Conservation (phyloP, 2,113 vertebrate species). For the Glareola pratincola region DNA sequence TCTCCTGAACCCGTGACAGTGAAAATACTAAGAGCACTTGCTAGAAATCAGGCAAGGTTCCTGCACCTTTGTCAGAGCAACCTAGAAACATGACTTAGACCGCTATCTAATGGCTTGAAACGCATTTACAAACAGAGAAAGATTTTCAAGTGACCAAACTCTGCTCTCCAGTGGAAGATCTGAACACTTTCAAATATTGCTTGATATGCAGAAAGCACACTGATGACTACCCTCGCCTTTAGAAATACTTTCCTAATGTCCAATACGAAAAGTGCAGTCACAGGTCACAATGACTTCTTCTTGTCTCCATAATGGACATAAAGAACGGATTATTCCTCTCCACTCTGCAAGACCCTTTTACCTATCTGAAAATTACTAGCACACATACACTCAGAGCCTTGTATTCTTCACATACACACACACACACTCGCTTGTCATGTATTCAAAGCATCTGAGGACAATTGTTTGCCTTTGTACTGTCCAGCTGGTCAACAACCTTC, state of each 20-base stretch:
- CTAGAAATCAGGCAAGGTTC: not conserved
- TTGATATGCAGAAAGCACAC: not conserved
- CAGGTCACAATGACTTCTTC: not conserved
- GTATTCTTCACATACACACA: not conserved
- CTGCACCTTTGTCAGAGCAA: not conserved
- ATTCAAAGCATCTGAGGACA: not conserved
- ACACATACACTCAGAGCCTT: not conserved
- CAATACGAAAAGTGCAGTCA: not conserved
- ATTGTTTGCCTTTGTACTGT: not conserved
- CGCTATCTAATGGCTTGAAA: not conserved
- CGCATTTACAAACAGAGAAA: not conserved
- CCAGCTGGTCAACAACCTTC: not conserved
- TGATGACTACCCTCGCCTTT: not conserved
- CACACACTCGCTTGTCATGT: not conserved
- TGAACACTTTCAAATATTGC: not conserved
- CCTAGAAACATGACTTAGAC: not conserved
- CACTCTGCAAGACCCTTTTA: not conserved
- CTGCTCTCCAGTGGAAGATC: not conserved
- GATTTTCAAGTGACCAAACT: not conserved
- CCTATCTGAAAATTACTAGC: not conserved
- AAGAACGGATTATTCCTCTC: not conserved
- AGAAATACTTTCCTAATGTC: not conserved
- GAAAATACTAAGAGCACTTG: not conserved
- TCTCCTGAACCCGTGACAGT: not conserved
- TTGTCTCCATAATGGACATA: not conserved